Evolutionary conservation across 2,888 invertebrate species (phyloP).

Genomic region (Cantharis flavilabris): DNA sequence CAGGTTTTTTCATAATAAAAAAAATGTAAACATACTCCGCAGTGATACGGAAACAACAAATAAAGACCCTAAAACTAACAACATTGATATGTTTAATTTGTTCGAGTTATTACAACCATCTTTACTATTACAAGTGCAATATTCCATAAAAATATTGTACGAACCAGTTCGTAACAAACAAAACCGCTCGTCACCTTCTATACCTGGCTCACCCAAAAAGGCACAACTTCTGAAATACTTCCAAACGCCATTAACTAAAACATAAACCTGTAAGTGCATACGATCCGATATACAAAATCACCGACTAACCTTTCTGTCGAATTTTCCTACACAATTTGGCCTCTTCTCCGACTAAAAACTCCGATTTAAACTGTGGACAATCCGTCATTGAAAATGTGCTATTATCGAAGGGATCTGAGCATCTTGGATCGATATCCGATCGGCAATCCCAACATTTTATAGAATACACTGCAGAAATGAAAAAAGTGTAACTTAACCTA

Average conservation of each 20-base stretch:
- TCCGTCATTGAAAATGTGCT: constrained; percentile 84
- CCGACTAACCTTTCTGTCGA: constrained; percentile 77
- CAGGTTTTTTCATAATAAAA: not conserved
- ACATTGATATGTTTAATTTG: constrained; percentile 25
- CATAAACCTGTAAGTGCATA: not conserved
- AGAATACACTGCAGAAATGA: constrained; percentile 39
- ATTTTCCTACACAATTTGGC: constrained; percentile 92
- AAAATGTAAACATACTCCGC: not conserved
- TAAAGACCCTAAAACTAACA: constrained; percentile 19
- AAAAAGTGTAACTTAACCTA: constrained; percentile 26
- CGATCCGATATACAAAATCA: not conserved
- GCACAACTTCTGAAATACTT: constrained; percentile 87
- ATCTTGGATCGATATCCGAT: constrained; percentile 87
- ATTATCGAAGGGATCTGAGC: constrained; percentile 91
- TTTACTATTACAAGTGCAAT: constrained; percentile 90
- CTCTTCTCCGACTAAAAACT: constrained; percentile 41
- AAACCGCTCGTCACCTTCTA: constrained; percentile 86
- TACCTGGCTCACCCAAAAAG: constrained; percentile 87
- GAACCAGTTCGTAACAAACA: constrained; percentile 90
- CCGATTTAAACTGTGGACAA: constrained; percentile 26
- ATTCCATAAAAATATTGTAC: constrained; percentile 92
- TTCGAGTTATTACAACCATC: constrained; percentile 83
- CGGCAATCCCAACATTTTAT: constrained; percentile 93
- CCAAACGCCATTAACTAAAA: constrained; percentile 84
- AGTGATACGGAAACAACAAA: not conserved